A percentile compares a stretch with the other conserved stretches of the same genome.
Conservation (phyloP, 2,113 vertebrate genomes). For the Mobula birostris region DNA sequence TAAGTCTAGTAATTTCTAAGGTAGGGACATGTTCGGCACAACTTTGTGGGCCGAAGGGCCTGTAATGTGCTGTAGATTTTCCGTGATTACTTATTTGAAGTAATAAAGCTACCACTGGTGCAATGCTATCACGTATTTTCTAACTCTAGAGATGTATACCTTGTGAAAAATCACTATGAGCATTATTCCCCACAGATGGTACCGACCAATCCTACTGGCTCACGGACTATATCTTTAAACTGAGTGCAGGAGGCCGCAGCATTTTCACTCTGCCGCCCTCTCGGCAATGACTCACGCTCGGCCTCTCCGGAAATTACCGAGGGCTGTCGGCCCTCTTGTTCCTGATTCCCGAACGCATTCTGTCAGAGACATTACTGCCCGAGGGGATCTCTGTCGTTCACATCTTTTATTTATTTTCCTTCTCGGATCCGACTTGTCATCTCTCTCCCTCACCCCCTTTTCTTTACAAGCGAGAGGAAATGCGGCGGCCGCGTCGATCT, state of each 20-base stretch:
- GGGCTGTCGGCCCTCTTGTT: background rate
- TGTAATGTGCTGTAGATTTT: too few species aligned
- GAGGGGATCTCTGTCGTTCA: background rate
- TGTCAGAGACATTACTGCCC: background rate
- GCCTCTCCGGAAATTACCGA: constrained; percentile 23
- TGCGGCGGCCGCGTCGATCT: background rate
- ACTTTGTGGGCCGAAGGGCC: too few species aligned
- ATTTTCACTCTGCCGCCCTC: background rate
- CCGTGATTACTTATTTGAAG: too few species aligned
- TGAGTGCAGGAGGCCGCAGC: background rate
- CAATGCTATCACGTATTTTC: too few species aligned
- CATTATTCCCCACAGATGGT: too few species aligned
- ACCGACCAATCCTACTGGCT: too few species aligned
- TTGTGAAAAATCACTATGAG: too few species aligned
- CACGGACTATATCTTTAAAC: background rate
- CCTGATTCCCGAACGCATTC: background rate
- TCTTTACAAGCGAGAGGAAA: background rate
- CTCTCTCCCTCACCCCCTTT: background rate
- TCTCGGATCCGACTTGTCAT: background rate
- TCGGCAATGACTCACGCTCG: background rate
- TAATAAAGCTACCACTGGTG: too few species aligned
- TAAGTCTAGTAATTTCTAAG: too few species aligned
- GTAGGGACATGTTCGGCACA: too few species aligned
- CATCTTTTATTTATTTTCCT: background rate
- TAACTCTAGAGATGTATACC: too few species aligned